Evolutionary conservation across 2,888 invertebrate genomes (phyloP).

Genomic region (Morinoia aosen): DNA sequence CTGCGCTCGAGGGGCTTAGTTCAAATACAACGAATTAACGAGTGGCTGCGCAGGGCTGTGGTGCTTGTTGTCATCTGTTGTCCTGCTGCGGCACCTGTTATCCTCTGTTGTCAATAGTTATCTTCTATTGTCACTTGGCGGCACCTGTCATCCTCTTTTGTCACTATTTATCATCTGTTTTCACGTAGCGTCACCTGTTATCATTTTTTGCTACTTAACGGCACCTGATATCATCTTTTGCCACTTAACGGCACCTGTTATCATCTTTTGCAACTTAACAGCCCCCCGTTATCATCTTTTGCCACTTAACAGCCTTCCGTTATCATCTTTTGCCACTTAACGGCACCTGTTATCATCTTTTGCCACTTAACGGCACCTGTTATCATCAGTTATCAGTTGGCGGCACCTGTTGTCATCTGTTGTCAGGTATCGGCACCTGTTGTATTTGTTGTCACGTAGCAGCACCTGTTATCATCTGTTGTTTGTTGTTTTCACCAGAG

Average conservation of each 20-base stretch:
- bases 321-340: not conserved
- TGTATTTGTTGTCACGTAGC: not conserved
- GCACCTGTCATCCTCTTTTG: not conserved
- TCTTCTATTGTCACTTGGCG: not conserved
- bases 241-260: too few relatives aligned
- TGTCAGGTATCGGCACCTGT: not conserved
- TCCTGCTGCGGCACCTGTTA: not conserved
- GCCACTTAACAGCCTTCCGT: not conserved
- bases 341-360: not conserved
- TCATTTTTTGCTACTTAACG: not conserved
- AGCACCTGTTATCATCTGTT: too few relatives aligned
- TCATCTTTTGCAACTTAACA: too few relatives aligned
- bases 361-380: not conserved
- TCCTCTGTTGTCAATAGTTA: not conserved
- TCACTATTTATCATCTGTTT: not conserved
- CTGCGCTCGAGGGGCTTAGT: too few relatives aligned
- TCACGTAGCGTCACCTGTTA: not conserved
- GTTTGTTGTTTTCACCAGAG: too few relatives aligned
- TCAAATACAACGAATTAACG: too few relatives aligned
- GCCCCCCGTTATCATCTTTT: not conserved
- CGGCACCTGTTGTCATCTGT: not conserved
- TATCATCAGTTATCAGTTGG: too few relatives aligned
- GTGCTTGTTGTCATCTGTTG: not conserved
- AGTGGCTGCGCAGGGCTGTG: not conserved
- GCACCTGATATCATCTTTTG: not conserved